Base-by-base conservation (phyloP, 2,888 invertebrate species). In the Hedya salicella region DNA sequence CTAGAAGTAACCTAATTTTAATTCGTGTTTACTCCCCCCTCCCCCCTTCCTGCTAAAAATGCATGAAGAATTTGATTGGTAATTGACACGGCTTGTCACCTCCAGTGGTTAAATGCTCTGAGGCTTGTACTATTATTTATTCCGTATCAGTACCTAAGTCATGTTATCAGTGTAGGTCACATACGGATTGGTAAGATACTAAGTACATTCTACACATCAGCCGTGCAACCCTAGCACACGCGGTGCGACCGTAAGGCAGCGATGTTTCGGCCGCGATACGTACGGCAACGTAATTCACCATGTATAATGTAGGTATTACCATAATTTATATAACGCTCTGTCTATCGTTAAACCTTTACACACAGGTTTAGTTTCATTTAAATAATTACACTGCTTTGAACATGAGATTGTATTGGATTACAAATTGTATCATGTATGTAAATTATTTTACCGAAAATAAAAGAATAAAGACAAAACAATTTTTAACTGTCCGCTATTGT, bases 311-410 rank as follows among this genome's bases (percentile, higher is more conserved):
- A 53, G 46, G 48, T 40, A 60, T 54, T 66, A 60, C 48, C 60
- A 54, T 61, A 54, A 66, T 66, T 60, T 66, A 66, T 49, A 49
- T 62, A 59, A 44, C 21, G 50, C 56, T 32, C 32, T 6, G 19
- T 40, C 8, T 32, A 49, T 42, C 14, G 49, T 16, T 64, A 36
- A 52, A 50, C 32, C 21, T 32, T 64, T 16, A 44, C 13, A 52
- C 16, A 16, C 36, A 11, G 32, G 32, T 64, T 62, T 44, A 21
- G 19, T 57, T 57, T 50, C 13, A 49, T 64, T 49, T 32, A 50
- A 64, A 56, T 56, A 49, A 63, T 56, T 42, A 17, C 14, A 52
- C 49, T n/a, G 39, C 40, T 42, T 17, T 42, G 16, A 42, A 25
- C 11, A 17, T 6, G 13, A 1, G 5, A 19, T 6, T 19, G 16